These are phyloP conservation scores for Hydrolagus colliei DNA, from an alignment of 2,797 vertebrate species.

Conservation along the genomic window DNA sequence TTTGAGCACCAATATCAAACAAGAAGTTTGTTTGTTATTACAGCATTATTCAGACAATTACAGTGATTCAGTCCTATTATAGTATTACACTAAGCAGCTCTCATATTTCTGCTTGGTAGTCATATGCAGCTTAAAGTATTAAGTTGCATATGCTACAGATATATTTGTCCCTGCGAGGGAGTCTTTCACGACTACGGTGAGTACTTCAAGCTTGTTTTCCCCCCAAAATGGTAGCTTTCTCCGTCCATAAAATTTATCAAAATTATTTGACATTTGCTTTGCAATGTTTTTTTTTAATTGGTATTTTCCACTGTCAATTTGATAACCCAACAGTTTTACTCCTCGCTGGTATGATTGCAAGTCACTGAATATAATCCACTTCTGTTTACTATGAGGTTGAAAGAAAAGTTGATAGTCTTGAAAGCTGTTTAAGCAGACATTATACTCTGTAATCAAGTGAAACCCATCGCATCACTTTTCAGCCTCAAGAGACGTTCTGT, in stretches of 20 bases:
- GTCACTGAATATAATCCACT: background rate
- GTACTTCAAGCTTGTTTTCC: background rate
- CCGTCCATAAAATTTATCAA: background rate
- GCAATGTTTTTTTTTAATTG: background rate
- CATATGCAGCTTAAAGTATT: slow-evolving; percentile 23
- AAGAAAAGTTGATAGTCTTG: background rate
- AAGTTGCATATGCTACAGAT: background rate
- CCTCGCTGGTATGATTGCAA: background rate
- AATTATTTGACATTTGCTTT: background rate
- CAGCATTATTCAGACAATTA: background rate
- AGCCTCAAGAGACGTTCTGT: too few relatives aligned
- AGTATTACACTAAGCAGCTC: slow-evolving; percentile 19
- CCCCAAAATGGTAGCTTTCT: background rate
- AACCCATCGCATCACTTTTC: background rate
- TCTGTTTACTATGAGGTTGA: background rate
- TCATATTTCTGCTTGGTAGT: slow-evolving; percentile 22
- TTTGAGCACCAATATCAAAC: too few relatives aligned
- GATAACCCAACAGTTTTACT: background rate
- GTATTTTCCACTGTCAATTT: background rate
- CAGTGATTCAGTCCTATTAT: background rate
- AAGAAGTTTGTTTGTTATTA: too few relatives aligned
- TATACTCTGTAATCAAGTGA: background rate
- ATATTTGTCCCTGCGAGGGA: background rate
- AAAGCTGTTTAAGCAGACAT: background rate
- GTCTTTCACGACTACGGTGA: background rate